Conservation (phyloP, 92 coral and sea anemone genomes). For the Isaurus tuberculatus region DNA sequence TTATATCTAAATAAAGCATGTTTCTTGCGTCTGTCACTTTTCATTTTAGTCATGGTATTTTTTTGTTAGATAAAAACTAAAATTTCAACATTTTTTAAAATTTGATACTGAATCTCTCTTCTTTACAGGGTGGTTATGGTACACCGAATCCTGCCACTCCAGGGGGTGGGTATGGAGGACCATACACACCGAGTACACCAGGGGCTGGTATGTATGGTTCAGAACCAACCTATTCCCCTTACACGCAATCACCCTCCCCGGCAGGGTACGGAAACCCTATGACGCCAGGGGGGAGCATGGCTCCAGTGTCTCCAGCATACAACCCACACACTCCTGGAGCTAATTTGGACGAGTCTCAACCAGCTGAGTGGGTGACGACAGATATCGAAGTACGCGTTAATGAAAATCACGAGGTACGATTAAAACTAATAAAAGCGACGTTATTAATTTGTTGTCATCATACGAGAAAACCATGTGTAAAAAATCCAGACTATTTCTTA, state of each 20-base stretch:
- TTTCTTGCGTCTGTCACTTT: background rate
- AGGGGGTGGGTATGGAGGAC: slow-evolving; percentile 85
- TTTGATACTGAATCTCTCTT: too few relatives aligned
- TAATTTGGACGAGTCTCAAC: slow-evolving; percentile 82
- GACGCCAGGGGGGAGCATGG: slow-evolving; percentile 96
- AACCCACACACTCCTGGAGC: slow-evolving; percentile 98
- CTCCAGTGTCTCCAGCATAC: slow-evolving; percentile 95
- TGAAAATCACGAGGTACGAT: slow-evolving; percentile 90
- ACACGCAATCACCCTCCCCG: slow-evolving; percentile 97
- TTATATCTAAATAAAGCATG: too few relatives aligned
- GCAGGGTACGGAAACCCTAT: slow-evolving; percentile 96
- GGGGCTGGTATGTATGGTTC: slow-evolving; percentile 99
- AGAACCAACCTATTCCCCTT: slow-evolving; percentile 97
- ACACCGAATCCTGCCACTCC: slow-evolving; percentile 99
- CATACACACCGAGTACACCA: slow-evolving; percentile 96
- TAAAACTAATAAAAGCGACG: too few relatives aligned
- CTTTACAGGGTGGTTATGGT: slow-evolving; percentile 68
- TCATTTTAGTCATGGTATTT: background rate
- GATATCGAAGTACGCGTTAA: slow-evolving; percentile 95
- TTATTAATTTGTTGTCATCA: too few relatives aligned
- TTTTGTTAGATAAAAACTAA: too few relatives aligned
- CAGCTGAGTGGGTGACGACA: slow-evolving; percentile 93
- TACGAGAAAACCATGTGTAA: too few relatives aligned
- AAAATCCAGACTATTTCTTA: too few relatives aligned
- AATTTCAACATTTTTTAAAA: background rate